These are phyloP conservation scores for Cricetomys ansorgei DNA, from an alignment of 2,113 vertebrate genomes.

Conservation along the genomic window DNA sequence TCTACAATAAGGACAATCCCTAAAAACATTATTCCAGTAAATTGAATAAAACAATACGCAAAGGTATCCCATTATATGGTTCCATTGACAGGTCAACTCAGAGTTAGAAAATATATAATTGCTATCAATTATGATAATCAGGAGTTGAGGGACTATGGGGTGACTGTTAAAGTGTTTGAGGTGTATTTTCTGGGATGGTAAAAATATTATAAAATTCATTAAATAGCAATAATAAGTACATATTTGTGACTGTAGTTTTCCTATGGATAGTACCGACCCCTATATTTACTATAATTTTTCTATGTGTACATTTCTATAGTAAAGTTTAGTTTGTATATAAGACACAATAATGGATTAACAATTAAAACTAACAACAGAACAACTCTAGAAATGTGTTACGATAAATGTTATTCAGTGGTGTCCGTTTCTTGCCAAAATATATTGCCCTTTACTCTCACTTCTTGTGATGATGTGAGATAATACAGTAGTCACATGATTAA, in stretches of 20 bases:
- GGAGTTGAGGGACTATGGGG: rapidly evolving
- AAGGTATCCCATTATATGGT: neutral
- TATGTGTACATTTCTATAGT: neutral
- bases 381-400: neutral
- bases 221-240: neutral
- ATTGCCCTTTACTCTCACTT: neutral
- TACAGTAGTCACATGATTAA: neutral
- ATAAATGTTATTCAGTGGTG: neutral
- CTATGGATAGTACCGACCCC: neutral
- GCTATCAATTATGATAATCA: neutral
- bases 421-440: neutral
- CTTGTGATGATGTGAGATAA: neutral
- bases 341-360: neutral
- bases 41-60: neutral
- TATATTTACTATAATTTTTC: neutral
- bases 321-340: neutral
- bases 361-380: neutral
- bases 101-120: neutral
- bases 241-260: neutral
- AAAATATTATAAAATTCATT: constrained; percentile 36
- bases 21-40: neutral
- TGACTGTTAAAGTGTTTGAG: too few species aligned
- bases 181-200: neutral
- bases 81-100: neutral
- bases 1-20: neutral